Conservation (phyloP, 2,888 invertebrate genomes). For the Biston stratarius region DNA sequence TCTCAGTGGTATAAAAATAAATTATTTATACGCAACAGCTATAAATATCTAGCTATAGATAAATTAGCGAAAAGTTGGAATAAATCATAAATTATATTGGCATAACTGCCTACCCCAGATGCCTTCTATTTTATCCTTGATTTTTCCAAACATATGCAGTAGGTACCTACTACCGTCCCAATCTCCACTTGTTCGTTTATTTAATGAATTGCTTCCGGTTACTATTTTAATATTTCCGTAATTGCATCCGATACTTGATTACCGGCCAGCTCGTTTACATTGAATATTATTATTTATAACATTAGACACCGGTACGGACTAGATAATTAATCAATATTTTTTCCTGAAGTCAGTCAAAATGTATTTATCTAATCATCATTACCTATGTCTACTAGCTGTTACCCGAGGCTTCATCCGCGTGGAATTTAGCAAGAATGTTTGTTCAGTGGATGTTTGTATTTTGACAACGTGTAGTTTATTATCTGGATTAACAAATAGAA, state of each 20-base stretch:
- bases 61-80: background rate
- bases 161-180: slow-evolving; percentile 35
- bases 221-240: slow-evolving; percentile 64
- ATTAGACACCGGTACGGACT: slow-evolving; percentile 16
- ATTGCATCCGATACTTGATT: slow-evolving; percentile 60
- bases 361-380: background rate
- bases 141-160: slow-evolving; percentile 48
- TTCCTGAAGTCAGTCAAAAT: background rate
- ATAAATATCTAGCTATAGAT: background rate
- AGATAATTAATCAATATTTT: slow-evolving; percentile 16
- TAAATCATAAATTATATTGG: too few relatives aligned
- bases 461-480: too few relatives aligned
- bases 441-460: too few relatives aligned
- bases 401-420: too few relatives aligned
- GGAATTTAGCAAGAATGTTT: too few relatives aligned
- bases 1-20: too few relatives aligned
- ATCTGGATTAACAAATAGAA: too few relatives aligned
- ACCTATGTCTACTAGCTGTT: too few relatives aligned
- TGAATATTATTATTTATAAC: slow-evolving; percentile 37
- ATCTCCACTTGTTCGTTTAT: slow-evolving; percentile 42
- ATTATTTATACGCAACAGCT: too few relatives aligned
- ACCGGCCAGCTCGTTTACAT: slow-evolving; percentile 54
- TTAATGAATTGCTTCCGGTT: slow-evolving; percentile 59
- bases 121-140: slow-evolving; percentile 49
- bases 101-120: background rate